Evolutionary conservation across 1,140 invertebrate genomes (phyloP).

Genomic region (Pseudoatta argentina): DNA sequence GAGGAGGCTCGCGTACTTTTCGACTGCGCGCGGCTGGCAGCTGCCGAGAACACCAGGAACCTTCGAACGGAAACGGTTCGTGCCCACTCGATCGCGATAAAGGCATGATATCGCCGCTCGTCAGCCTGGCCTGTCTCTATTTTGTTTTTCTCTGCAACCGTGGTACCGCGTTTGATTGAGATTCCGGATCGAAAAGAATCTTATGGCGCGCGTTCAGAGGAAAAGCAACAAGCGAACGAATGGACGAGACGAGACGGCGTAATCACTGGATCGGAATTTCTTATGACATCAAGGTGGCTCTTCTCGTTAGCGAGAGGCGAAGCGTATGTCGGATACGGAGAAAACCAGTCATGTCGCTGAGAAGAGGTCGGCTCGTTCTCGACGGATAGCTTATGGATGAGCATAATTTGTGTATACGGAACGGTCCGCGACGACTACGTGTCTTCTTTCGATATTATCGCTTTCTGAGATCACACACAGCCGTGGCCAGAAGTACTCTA

Average conservation of each 20-base stretch:
- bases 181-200: slow-evolving; percentile 67
- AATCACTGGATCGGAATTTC: slow-evolving; percentile 68
- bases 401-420: slow-evolving; percentile 43
- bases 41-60: slow-evolving; percentile 41
- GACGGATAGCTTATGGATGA: slow-evolving; percentile 54
- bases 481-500: background rate
- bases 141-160: slow-evolving; percentile 46
- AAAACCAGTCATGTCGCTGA: slow-evolving; percentile 30
- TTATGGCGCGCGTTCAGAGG: slow-evolving; percentile 25
- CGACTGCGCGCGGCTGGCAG: slow-evolving; percentile 49
- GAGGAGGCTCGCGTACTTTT: slow-evolving; percentile 46
- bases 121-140: slow-evolving; percentile 31
- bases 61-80: slow-evolving; percentile 56
- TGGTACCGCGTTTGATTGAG: slow-evolving; percentile 61
- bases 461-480: slow-evolving; percentile 7
- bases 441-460: slow-evolving; percentile 23
- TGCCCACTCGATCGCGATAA: slow-evolving; percentile 65
- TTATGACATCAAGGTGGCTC: slow-evolving; percentile 48
- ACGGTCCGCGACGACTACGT: background rate
- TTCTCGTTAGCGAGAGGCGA: slow-evolving; percentile 47
- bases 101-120: slow-evolving; percentile 26
- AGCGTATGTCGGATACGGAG: slow-evolving; percentile 24
- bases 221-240: slow-evolving; percentile 43
- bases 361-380: slow-evolving; percentile 22
- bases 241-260: slow-evolving; percentile 19